Base-by-base conservation (phyloP, 2,113 vertebrate genomes). In the Phaethornis superciliosus region DNA sequence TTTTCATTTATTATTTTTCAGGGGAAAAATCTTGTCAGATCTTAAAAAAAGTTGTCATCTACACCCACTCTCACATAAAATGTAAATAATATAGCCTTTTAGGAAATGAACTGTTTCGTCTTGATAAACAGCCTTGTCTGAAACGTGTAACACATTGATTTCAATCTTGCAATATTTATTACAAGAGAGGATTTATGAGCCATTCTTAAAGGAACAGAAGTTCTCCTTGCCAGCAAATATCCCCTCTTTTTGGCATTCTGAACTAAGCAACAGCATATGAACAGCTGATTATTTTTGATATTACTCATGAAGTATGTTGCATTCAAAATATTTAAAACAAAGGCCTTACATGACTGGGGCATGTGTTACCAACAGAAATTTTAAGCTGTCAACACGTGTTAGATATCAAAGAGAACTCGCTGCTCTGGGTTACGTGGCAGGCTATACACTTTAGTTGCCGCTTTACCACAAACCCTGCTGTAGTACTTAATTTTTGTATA, bases 391-490 rank as follows among this genome's bases (percentile, higher is more conserved):
- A 93, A 46, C 85, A 84, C 78, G 88, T 8, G 44, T 78, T 67
- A 81, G 47, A 88, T 89, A 82, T 32, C 88, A 95, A 74, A 94
- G 82, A 70, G 82, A 85, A 70, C 76, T 56, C 0, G 6, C 82
- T 93, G 82, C 88, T 80, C 90, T n/a, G 82, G 69, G 69, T 88
- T 81, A 37, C 44, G 51, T 54, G 72, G 40, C 71, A 88, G 52
- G 56, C 87, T 88, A 2, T 24, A 68, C 72, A 51, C 35, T 91
- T 64, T 58, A 87, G 84, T 37, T 52, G 59, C 84, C 95, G 93
- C 94, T 93, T 93, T 94, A 81, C 88, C 90, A 81, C 85, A 93
- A 86, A 90, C 92, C 92, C 24, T 56, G 85, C 90, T 90, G 77
- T 67, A 83, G 92, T 33, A 91, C 90, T 93, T 95, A 14, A 88